Evolutionary conservation across 2,888 invertebrate species (phyloP), one percentile per base, ranked within the genome.

Genomic region (Heliconius sara): DNA sequence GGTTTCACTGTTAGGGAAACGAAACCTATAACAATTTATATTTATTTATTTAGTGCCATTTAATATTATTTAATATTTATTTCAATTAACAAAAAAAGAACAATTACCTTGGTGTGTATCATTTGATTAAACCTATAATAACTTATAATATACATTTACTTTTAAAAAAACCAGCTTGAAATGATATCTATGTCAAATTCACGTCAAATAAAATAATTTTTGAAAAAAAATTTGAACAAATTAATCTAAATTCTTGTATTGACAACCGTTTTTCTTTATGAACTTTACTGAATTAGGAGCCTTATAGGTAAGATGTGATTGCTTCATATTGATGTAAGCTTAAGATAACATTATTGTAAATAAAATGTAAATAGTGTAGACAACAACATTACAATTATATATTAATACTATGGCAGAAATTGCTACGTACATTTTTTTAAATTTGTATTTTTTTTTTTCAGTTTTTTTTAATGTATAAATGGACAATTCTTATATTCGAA

Each of bases 401-500:
- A 39, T 1, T 39, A 13, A 13, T n/a, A 60, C n/a, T 60, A 52
- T 22, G 52, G 19, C 7, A 52, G 39, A 70, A 10, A 43, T 63
- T 6, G 7, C 9, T 47, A 6, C 27, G 9, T 25, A 16, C 3
- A 43, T 66, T 47, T 83, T 79, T 79, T 80, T 81, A 81, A 68
- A 71, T 80, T 72, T 81, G 77, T 83, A 84, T 86, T 82, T 80
- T 79, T 67, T 79, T 67, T 85, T 85, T 84, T 79, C 82, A 82
- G 82, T 66, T 80, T 77, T 82, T 77, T 63, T 72, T 76, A 39
- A 79, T 71, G 63, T 4, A n/a, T 81, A 72, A 80, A 93, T 93
- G 93, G 91, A 91, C 70, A 87, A 88, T 9, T 89, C 93, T 43
- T 87, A 87, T 77, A 84, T 94, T 60, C 86, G 87, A 78, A 89